phyloP scores from a whole-genome alignment of 1,140 invertebrate genomes.

The Microplitis demolitor region DNA sequence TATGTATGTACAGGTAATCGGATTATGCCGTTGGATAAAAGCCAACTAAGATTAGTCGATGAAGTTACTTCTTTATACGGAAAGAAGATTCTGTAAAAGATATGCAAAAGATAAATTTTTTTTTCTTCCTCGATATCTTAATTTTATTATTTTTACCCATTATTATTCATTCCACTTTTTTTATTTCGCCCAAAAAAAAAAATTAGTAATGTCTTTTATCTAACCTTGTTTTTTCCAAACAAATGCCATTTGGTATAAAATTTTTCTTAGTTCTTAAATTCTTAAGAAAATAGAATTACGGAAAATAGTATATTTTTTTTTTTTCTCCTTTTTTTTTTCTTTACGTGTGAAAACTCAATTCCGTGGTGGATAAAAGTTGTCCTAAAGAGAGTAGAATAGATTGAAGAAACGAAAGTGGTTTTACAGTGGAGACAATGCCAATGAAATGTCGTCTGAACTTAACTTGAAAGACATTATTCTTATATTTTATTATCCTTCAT shows the following conservation, averaged over 20 bases:
- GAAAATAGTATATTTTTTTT: too few relatives aligned
- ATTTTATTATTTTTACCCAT: too few relatives aligned
- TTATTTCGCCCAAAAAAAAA: too few relatives aligned
- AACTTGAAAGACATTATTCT: not conserved
- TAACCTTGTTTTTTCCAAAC: too few relatives aligned
- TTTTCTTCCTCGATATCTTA: not conserved
- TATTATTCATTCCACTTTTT: too few relatives aligned
- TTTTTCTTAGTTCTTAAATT: not conserved
- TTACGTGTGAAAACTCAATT: constrained; percentile 4
- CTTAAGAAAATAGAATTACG: not conserved
- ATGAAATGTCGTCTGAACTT: constrained; percentile 3
- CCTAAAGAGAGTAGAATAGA: not conserved
- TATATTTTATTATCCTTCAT: not conserved
- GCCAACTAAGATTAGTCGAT: constrained; percentile 9
- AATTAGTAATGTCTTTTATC: too few relatives aligned
- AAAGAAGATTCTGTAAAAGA: not conserved
- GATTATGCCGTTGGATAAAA: not conserved
- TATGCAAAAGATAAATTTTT: not conserved
- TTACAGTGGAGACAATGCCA: not conserved
- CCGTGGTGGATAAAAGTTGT: not conserved
- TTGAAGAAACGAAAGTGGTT: constrained; percentile 8
- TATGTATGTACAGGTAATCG: not conserved
- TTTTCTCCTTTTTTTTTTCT: not conserved
- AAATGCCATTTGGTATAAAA: not conserved
- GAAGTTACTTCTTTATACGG: not conserved